A percentile compares a stretch with the other conserved stretches of the same genome.
phyloP scores from a whole-genome alignment of 2,797 vertebrate genomes.

The Urophycis tenuis region DNA sequence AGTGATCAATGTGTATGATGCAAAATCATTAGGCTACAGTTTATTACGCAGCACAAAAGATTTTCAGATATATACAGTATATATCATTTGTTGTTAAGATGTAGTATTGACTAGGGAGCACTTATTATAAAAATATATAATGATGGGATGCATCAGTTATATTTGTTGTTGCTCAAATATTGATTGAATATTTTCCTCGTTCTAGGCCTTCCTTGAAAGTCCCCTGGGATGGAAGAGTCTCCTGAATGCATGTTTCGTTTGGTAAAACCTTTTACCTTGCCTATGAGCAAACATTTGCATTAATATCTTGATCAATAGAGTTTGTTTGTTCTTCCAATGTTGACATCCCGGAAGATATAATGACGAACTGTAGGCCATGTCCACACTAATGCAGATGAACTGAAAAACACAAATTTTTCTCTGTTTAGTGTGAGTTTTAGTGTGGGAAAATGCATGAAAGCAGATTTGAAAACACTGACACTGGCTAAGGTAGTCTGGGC shows the following conservation, averaged over 20 bases:
- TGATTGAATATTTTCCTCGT: neutral
- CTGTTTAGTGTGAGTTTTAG: neutral
- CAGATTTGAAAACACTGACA: too few species aligned
- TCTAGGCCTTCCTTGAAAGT: neutral
- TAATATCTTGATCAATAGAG: neutral
- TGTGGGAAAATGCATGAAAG: too few species aligned
- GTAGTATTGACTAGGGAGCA: too few species aligned
- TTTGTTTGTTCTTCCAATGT: neutral
- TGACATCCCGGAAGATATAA: neutral
- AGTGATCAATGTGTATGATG: too few species aligned
- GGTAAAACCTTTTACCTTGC: neutral
- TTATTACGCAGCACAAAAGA: too few species aligned
- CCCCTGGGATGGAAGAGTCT: neutral
- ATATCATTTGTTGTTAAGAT: too few species aligned
- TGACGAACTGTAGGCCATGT: neutral
- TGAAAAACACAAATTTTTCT: neutral
- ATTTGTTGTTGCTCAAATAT: neutral
- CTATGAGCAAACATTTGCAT: neutral
- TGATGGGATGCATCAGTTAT: neutral
- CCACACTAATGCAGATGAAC: neutral
- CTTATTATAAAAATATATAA: too few species aligned
- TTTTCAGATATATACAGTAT: too few species aligned
- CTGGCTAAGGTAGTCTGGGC: too few species aligned
- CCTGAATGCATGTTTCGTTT: neutral
- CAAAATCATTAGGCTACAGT: too few species aligned